Evolutionary conservation across 2,888 invertebrate genomes (phyloP).

Genomic region (Alviniconcha strummeri): DNA sequence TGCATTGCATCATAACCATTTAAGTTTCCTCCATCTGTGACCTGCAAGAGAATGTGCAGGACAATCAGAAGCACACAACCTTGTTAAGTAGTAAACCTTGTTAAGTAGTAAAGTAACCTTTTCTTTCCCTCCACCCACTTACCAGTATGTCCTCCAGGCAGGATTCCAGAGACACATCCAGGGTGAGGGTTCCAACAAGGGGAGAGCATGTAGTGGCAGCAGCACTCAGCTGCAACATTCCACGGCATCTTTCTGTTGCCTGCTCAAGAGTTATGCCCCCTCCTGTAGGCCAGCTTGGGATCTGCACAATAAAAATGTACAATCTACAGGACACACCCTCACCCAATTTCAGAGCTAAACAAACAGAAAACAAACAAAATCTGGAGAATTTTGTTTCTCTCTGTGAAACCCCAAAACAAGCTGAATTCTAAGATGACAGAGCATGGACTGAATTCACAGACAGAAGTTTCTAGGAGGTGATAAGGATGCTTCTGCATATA

Average conservation of each 20-base stretch:
- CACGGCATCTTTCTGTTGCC: constrained; percentile 45
- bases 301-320: constrained; percentile 8
- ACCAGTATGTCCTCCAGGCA: constrained; percentile 61
- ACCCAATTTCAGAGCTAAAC: too few species aligned
- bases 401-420: constrained; percentile 38
- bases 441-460: constrained; percentile 46
- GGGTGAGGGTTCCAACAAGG: constrained; percentile 37
- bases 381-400: too few species aligned
- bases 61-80: too few species aligned
- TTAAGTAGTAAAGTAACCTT: too few species aligned
- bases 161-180: constrained; percentile 42
- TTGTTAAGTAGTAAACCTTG: too few species aligned
- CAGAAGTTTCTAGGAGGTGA: constrained; percentile 41
- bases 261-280: constrained; percentile 46
- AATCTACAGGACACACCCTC: too few species aligned
- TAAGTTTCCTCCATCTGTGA: too few species aligned
- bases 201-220: constrained; percentile 41
- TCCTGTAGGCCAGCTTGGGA: constrained; percentile 52
- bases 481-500: too few species aligned
- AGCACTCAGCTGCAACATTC: constrained; percentile 35
- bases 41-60: too few species aligned
- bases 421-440: constrained; percentile 44
- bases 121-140: too few species aligned
- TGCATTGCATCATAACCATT: too few species aligned
- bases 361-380: too few species aligned